Conservation (phyloP, 92 coral and sea anemone genomes). For the Zoanthus gigantus region DNA sequence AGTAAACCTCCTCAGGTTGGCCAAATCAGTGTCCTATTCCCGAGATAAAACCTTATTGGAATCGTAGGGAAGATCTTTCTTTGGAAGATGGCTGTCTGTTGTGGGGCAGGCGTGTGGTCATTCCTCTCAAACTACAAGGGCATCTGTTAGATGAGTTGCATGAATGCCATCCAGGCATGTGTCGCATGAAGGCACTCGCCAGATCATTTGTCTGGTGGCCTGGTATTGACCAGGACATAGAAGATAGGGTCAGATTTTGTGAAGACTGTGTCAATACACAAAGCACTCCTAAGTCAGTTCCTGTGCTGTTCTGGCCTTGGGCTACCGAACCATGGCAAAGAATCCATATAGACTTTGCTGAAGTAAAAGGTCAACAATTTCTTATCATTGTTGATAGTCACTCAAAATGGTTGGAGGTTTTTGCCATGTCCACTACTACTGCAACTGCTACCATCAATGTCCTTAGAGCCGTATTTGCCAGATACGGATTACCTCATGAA, state of each 20-base stretch:
- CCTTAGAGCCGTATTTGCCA: too few species aligned
- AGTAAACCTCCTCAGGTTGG: constrained; percentile 41
- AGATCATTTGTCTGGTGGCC: constrained; percentile 58
- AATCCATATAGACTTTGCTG: too few species aligned
- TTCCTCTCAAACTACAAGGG: constrained; percentile 35
- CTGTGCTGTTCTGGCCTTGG: too few species aligned
- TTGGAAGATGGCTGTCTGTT: constrained; percentile 36
- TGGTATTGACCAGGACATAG: constrained; percentile 50
- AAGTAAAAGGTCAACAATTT: too few species aligned
- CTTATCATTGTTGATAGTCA: too few species aligned
- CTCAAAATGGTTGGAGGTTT: too few species aligned
- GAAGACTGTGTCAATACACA: not conserved
- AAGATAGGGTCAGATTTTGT: constrained; percentile 52
- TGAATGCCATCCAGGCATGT: constrained; percentile 53
- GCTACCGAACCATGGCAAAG: too few species aligned
- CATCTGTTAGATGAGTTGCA: constrained; percentile 49
- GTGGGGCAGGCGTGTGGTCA: constrained; percentile 54
- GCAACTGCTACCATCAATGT: too few species aligned
- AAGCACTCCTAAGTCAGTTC: too few species aligned
- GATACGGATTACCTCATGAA: too few species aligned
- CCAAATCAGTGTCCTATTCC: constrained; percentile 42
- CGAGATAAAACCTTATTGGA: constrained; percentile 42
- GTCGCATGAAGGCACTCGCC: constrained; percentile 55
- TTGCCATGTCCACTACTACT: too few species aligned
- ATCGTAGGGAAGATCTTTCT: constrained; percentile 42